Evolutionary conservation across 2,797 vertebrate genomes (phyloP).

Genomic region (Chromobotia macracanthus): DNA sequence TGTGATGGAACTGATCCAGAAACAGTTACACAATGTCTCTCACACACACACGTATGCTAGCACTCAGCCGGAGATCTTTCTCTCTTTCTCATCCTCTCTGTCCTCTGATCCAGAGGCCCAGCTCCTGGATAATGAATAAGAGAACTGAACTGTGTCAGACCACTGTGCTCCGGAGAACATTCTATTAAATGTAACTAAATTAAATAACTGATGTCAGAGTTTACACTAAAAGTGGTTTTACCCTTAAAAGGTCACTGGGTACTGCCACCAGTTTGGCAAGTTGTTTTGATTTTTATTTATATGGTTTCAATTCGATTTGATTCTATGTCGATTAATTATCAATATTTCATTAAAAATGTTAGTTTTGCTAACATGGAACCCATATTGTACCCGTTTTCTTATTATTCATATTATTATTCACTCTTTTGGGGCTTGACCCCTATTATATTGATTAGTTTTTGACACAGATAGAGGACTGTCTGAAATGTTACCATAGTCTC

Average conservation of each 20-base stretch:
- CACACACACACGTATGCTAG: background rate
- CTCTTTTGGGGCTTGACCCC: too few relatives aligned
- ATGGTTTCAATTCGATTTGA: too few relatives aligned
- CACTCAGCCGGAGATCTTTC: conserved; percentile 22
- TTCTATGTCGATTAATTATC: too few relatives aligned
- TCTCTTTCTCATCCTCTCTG: conserved; percentile 18
- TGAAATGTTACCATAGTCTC: background rate
- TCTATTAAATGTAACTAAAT: conserved; percentile 24
- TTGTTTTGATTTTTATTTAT: too few relatives aligned
- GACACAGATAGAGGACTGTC: too few relatives aligned
- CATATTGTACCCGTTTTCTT: too few relatives aligned
- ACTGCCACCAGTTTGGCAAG: too few relatives aligned
- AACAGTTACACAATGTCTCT: conserved; percentile 61
- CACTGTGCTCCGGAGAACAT: conserved; percentile 6
- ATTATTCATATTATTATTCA: too few relatives aligned
- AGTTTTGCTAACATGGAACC: too few relatives aligned
- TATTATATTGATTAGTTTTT: too few relatives aligned
- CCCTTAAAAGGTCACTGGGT: background rate
- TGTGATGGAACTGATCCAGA: conserved; percentile 49
- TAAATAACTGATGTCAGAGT: conserved; percentile 7
- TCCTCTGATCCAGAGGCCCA: conserved; percentile 25
- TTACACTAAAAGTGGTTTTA: background rate
- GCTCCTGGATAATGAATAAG: conserved; percentile 43
- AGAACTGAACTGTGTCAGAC: background rate
- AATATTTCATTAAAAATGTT: too few relatives aligned